Evolutionary conservation across 2,113 vertebrate species (phyloP), one percentile per base, ranked within the genome.

Genomic region (Orycteropus afer): DNA sequence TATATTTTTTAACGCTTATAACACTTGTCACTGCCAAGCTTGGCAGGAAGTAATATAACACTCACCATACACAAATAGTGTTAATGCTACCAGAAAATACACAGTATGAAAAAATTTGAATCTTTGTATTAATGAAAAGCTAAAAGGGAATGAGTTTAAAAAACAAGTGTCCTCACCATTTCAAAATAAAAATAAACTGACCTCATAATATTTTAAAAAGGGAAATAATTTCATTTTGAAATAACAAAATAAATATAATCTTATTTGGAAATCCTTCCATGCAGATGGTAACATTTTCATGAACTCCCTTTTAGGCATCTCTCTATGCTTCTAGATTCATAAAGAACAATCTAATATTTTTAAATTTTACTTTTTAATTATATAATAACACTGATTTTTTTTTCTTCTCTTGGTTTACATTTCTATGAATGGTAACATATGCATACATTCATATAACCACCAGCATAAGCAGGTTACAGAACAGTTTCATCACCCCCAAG

Each of bases 41-140:
- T 96, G 91, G 91, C 71, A 96, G 9, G 57, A 93, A 92, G 71
- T 82, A 95, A 91, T 84, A 49, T 59, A 90, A 92, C 15, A 82
- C 76, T 93, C 53, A 81, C 47, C 69, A 96, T 73, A 85, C n/a
- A 95, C 63, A 96, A 88, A 86, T 32, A 74, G 17, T 81, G 37
- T 94, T 93, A 93, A 89, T 89, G 51, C 53, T 96, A 12, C 73
- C 85, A 95, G 90, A 67, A 90, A 91, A 97, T 92, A 86, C 84
- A 57, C n/a, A 69, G 34, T 63, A 86, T 67, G 86, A 91, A 95
- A 93, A 87, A 90, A 85, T 82, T 55, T 82, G 8, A 0, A 3
- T 51, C 63, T 86, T 90, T 95, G 32, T 87, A 55, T 90, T 93
- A 92, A 91, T 32, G 34, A 76, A 55, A 95, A 86, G 25, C 89